Evolutionary conservation across 2,888 invertebrate genomes (phyloP).

Genomic region (Lithophane semibrunnea): DNA sequence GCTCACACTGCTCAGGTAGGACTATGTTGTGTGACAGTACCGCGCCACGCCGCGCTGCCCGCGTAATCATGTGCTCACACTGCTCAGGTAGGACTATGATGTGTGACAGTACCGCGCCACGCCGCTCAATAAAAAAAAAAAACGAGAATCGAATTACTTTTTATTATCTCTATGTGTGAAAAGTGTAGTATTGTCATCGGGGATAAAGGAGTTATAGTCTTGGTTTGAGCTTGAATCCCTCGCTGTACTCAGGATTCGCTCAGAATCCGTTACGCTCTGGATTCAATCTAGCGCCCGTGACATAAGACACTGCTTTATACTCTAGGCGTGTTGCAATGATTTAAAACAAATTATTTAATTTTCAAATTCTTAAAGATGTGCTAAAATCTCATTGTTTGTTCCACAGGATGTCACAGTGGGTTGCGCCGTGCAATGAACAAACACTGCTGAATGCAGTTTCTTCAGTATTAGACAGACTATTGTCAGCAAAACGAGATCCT

Average conservation of each 20-base stretch:
- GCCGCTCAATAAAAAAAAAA: slow-evolving; percentile 80
- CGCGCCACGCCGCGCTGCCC: slow-evolving; percentile 91
- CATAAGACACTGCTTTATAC: no score
- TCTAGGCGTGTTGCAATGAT: no score
- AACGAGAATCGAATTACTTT: no score
- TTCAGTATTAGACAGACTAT: slow-evolving; percentile 96
- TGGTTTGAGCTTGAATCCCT: no score
- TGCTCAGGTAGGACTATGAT: slow-evolving; percentile 85
- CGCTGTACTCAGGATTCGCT: no score
- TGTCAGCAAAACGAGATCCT: slow-evolving; percentile 95
- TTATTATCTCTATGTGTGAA: no score
- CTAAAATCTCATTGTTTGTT: slow-evolving; percentile 4
- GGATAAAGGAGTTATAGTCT: no score
- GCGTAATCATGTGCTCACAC: slow-evolving; percentile 97
- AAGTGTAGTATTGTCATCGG: no score
- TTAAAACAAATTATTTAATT: neutral
- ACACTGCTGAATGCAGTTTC: slow-evolving; percentile 96
- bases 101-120: no score
- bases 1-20: slow-evolving; percentile 92
- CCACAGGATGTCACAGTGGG: slow-evolving; percentile 91
- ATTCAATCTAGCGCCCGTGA: no score
- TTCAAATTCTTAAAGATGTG: neutral
- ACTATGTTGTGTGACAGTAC: neutral
- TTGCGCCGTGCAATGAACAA: slow-evolving; percentile 90
- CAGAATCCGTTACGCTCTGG: no score